Percentiles rank a stretch among this genome's conserved stretches.
phyloP scores from a whole-genome alignment of 2,888 invertebrate genomes.

The Nemotelus pantherinus region DNA sequence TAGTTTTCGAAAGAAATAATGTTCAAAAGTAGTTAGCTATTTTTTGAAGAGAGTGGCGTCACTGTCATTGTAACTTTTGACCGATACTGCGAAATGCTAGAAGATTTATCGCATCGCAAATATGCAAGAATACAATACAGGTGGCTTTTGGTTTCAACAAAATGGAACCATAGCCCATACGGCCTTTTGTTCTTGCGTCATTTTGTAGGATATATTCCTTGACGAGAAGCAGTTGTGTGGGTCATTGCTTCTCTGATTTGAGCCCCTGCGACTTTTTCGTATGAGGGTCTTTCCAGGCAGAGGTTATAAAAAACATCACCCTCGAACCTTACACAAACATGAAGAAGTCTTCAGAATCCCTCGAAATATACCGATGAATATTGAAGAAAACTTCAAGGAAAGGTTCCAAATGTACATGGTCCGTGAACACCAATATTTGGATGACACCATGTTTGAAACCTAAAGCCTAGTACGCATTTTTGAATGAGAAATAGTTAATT shows the following conservation, averaged over 20 bases:
- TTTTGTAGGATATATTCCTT: background rate
- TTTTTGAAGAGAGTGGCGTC: background rate
- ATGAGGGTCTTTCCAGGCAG: background rate
- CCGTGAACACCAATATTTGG: too few relatives aligned
- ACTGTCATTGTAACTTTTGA: background rate
- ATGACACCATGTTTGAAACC: too few relatives aligned
- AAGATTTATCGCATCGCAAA: background rate
- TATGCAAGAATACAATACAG: background rate
- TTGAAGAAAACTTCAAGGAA: too few relatives aligned
- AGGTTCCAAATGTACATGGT: too few relatives aligned
- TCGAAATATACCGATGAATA: too few relatives aligned
- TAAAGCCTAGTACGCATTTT: too few relatives aligned
- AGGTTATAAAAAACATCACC: too few relatives aligned
- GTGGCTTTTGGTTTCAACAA: background rate
- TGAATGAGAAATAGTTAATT: too few relatives aligned
- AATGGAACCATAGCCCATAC: background rate
- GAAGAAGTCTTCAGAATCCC: too few relatives aligned
- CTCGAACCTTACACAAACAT: too few relatives aligned
- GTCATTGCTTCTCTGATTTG: background rate
- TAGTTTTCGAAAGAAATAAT: too few relatives aligned
- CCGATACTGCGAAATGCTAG: background rate
- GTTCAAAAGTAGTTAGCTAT: background rate
- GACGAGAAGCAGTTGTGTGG: background rate
- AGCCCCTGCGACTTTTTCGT: background rate
- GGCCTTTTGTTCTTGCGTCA: background rate